Evolutionary conservation across 2,113 vertebrate genomes (phyloP).

Genomic region (Megaceryle maxima): DNA sequence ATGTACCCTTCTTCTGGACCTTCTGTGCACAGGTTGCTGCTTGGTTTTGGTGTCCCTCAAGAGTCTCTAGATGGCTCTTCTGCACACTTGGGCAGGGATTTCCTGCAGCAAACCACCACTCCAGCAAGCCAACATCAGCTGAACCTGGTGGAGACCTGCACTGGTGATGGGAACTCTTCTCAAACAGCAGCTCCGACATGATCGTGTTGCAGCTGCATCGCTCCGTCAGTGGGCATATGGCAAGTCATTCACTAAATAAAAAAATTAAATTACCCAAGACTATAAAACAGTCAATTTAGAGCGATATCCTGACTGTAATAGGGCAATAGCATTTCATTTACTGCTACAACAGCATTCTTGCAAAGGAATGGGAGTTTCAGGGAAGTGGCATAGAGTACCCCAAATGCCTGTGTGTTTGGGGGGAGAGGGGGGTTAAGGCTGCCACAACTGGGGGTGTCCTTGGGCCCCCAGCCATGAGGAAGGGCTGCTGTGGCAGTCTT

Average conservation of each 20-base stretch:
- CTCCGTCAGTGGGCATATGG: conserved; percentile 16
- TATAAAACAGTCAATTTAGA: conserved; percentile 56
- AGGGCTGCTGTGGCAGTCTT: neutral
- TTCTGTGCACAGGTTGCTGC: rapidly evolving
- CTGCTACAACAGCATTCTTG: neutral
- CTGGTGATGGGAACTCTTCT: neutral
- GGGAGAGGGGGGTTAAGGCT: rapidly evolving
- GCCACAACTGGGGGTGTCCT: neutral
- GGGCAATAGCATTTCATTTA: conserved; percentile 16
- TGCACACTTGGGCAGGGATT: neutral
- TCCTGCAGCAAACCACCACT: neutral
- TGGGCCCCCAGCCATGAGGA: rapidly evolving
- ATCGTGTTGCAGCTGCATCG: neutral
- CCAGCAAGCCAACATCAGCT: neutral
- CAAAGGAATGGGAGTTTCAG: rapidly evolving
- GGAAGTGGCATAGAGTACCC: neutral
- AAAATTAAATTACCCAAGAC: conserved; percentile 40
- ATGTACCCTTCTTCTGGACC: rapidly evolving
- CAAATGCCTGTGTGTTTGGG: rapidly evolving
- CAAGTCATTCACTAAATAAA: neutral
- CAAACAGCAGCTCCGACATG: neutral
- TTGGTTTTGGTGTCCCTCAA: neutral
- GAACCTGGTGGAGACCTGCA: rapidly evolving
- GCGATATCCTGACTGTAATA: conserved; percentile 5
- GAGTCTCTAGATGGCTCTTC: neutral